Conservation (phyloP, 2,113 vertebrate species). For the Microcebus tavaratra region DNA sequence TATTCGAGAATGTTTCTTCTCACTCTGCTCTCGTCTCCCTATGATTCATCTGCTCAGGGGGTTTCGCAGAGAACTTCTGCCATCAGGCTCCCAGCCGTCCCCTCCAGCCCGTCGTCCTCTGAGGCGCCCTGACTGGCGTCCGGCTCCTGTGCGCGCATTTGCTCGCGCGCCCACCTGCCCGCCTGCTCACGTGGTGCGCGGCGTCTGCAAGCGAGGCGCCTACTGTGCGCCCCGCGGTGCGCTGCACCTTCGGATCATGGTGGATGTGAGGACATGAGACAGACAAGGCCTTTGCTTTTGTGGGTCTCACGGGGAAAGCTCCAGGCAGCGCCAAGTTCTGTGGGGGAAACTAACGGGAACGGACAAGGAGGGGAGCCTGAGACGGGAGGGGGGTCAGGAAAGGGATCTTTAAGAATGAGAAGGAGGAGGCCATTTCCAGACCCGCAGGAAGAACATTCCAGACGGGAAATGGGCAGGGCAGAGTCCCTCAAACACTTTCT, state of each 20-base stretch:
- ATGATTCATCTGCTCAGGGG: not conserved
- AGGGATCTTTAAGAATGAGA: not conserved
- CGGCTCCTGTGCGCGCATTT: not conserved
- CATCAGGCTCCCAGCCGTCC: not conserved
- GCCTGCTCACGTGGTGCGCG: not conserved
- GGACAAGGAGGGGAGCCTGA: not conserved
- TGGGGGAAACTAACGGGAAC: too few species aligned
- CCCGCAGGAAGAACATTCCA: not conserved
- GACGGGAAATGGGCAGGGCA: not conserved
- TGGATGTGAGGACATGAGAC: not conserved
- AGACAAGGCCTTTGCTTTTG: not conserved
- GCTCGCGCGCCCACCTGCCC: not conserved
- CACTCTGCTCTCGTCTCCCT: accelerated
- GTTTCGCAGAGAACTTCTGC: accelerated
- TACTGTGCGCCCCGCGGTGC: not conserved
- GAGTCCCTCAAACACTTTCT: too few species aligned
- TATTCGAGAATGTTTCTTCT: not conserved
- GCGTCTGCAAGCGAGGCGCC: not conserved
- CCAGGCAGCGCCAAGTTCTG: not conserved
- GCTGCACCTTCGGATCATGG: not conserved
- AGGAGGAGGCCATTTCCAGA: not conserved
- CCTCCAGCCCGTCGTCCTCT: not conserved
- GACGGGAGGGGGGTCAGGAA: not conserved
- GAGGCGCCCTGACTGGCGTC: not conserved
- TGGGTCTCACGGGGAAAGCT: not conserved